phyloP scores from a whole-genome alignment of 1,140 invertebrate genomes.

The Onthophagus taurus region DNA sequence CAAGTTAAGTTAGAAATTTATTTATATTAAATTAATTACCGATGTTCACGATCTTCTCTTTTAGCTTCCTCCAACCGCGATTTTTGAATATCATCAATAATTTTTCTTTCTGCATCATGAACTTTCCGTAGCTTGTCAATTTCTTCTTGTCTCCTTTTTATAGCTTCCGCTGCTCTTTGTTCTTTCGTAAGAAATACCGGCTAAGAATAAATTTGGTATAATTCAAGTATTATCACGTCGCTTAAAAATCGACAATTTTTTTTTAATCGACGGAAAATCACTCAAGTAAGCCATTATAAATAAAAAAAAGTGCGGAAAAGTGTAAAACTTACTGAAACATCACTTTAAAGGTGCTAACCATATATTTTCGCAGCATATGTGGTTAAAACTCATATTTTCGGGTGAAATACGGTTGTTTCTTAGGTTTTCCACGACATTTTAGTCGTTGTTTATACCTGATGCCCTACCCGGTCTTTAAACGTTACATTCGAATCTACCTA shows the following conservation, averaged over 20 bases:
- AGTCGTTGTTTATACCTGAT: no score
- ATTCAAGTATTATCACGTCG: constrained; percentile 1
- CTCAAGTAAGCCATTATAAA: no score
- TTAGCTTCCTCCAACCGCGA: constrained; percentile 22
- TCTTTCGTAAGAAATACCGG: constrained; percentile 97
- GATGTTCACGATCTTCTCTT: constrained; percentile 27
- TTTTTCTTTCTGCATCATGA: constrained; percentile 62
- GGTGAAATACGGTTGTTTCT: no score
- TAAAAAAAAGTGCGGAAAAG: no score
- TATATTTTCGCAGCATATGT: no score
- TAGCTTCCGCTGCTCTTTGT: constrained; percentile 80
- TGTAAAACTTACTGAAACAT: no score
- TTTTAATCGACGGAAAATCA: no score
- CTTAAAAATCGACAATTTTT: neutral
- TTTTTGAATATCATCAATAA: constrained; percentile 31
- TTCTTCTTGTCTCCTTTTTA: constrained; percentile 82
- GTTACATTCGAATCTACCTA: no score
- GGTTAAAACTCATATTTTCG: no score
- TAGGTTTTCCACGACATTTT: no score
- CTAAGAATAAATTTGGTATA: constrained; percentile 39
- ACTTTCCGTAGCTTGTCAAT: constrained; percentile 57
- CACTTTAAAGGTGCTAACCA: no score
- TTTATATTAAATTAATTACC: constrained; percentile 1
- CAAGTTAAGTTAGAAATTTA: neutral
- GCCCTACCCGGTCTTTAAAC: no score